A percentile compares a stretch with the other conserved stretches of the same genome.
Evolutionary conservation across 2,797 vertebrate species (phyloP).

Genomic region (Pempheris klunzingeri): DNA sequence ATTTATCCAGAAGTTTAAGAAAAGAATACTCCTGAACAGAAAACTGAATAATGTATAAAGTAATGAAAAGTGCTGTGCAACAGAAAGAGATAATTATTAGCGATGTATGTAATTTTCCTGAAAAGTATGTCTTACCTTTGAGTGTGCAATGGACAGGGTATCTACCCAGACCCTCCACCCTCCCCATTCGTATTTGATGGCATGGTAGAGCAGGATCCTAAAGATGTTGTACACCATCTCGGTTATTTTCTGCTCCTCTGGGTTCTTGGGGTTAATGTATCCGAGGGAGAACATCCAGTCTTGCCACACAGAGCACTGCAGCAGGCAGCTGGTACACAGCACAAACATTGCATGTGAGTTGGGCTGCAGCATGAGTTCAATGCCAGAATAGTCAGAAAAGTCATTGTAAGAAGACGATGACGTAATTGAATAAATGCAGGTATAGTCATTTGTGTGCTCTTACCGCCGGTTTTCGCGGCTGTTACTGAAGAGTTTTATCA

Average conservation of each 20-base stretch:
- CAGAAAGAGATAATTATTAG: background rate
- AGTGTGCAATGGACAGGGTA: slow-evolving; percentile 98
- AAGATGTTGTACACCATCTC: slow-evolving; percentile 99
- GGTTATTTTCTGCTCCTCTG: slow-evolving; percentile 98
- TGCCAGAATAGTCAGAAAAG: background rate
- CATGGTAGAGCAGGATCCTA: slow-evolving; percentile 98
- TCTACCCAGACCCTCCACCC: slow-evolving; percentile 99
- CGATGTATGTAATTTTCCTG: background rate
- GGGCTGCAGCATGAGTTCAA: background rate
- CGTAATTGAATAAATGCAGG: background rate
- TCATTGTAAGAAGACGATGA: background rate
- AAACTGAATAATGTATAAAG: background rate
- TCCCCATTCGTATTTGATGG: slow-evolving; percentile 99
- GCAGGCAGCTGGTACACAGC: slow-evolving; percentile 89
- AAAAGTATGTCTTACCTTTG: slow-evolving; percentile 89
- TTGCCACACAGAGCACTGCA: slow-evolving; percentile 99
- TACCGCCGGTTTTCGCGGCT: slow-evolving; percentile 98
- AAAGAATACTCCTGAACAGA: background rate
- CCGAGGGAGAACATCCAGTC: slow-evolving; percentile 99
- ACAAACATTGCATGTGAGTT: slow-evolving; percentile 22
- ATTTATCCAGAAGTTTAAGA: background rate
- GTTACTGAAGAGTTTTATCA: slow-evolving; percentile 99
- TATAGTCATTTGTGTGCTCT: slow-evolving; percentile 36
- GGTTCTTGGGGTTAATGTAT: slow-evolving; percentile 98
- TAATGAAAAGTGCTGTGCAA: background rate